These are phyloP conservation scores for Cliona cf. orientalis DNA, from an alignment of 37 sponge, comb jelly and placozoan genomes.

Conservation along the genomic window DNA sequence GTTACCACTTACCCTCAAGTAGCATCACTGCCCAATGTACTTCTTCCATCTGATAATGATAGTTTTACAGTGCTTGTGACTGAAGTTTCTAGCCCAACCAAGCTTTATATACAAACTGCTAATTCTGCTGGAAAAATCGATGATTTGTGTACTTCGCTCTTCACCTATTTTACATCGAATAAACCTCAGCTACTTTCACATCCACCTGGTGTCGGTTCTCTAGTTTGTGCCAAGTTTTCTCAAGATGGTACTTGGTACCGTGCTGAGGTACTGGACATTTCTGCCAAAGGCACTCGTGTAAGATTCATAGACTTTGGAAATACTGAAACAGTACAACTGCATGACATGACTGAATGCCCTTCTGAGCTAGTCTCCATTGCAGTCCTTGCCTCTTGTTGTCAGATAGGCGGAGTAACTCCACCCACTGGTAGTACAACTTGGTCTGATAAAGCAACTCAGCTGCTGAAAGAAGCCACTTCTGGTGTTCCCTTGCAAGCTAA, in stretches of 20 bases:
- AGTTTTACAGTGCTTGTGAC: slow-evolving; percentile 25
- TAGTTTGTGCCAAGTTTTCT: slow-evolving; percentile 70
- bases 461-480: no score
- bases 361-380: slow-evolving; percentile 18
- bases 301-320: slow-evolving; percentile 81
- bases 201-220: slow-evolving; percentile 10
- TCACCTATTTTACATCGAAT: background rate
- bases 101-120: slow-evolving; percentile 31
- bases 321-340: slow-evolving; percentile 34
- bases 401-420: no score
- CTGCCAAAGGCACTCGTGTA: background rate
- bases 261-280: slow-evolving; percentile 26
- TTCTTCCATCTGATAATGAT: background rate
- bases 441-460: no score
- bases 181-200: background rate
- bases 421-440: no score
- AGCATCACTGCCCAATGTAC: no score
- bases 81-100: slow-evolving; percentile 19
- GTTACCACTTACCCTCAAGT: no score
- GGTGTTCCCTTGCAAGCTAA: no score
- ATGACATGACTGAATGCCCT: slow-evolving; percentile 17
- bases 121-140: no score
- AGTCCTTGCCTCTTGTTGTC: slow-evolving; percentile 28
- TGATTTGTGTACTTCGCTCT: background rate
- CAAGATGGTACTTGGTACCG: slow-evolving; percentile 69